Conservation (phyloP, 2,113 vertebrate genomes). For the Porphyrio hochstetteri region DNA sequence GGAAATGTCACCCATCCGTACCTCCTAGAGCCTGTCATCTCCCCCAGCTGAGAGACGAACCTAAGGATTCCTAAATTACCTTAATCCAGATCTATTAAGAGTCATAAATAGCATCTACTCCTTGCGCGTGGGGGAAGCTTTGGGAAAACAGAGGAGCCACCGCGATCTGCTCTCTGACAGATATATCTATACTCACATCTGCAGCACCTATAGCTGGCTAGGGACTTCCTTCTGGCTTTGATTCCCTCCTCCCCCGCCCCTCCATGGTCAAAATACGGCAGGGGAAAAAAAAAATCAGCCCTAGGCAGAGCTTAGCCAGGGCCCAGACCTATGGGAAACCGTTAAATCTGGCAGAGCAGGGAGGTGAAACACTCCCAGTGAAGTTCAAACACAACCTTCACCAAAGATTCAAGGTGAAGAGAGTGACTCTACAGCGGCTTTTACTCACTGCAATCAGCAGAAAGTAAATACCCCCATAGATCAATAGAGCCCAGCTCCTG, state of each 20-base stretch:
- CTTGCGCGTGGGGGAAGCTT: background rate
- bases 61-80: slow-evolving; percentile 73
- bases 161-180: background rate
- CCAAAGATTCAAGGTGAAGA: slow-evolving; percentile 27
- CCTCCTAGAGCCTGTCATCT: slow-evolving; percentile 65
- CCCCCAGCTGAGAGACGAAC: slow-evolving; percentile 43
- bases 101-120: slow-evolving; percentile 24
- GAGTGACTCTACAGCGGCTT: background rate
- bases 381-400: slow-evolving; percentile 33
- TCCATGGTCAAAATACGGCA: background rate
- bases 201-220: background rate
- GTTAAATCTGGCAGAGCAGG: background rate
- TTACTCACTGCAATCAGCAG: slow-evolving; percentile 16
- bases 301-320: background rate
- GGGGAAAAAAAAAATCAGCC: background rate
- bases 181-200: background rate
- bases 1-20: slow-evolving; percentile 77
- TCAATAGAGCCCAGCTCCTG: slow-evolving; percentile 10
- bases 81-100: slow-evolving; percentile 74
- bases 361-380: background rate
- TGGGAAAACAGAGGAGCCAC: background rate
- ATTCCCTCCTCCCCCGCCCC: background rate
- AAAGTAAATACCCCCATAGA: slow-evolving; percentile 18
- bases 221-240: background rate
- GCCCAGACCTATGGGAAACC: background rate